Evolutionary conservation across 2,113 vertebrate genomes (phyloP).

Genomic region (Myotis lucifugus): DNA sequence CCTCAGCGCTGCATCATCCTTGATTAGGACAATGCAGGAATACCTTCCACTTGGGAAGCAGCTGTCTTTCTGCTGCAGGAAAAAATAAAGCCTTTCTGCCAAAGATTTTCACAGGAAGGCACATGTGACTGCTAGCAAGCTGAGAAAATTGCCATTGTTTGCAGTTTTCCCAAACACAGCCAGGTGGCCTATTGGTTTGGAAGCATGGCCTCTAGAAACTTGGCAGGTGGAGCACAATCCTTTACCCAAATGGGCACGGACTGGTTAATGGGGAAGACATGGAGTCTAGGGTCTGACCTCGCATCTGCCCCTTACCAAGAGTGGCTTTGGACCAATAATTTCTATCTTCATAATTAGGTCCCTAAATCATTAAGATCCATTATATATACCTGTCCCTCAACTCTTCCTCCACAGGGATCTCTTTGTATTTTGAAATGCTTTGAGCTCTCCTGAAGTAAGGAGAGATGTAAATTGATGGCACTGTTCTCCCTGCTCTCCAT

Average conservation of each 20-base stretch:
- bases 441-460: not conserved
- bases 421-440: not conserved
- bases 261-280: not conserved
- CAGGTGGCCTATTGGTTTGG: not conserved
- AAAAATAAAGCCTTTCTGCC: not conserved
- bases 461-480: not conserved
- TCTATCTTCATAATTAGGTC: not conserved
- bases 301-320: not conserved
- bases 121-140: not conserved
- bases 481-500: not conserved
- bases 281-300: not conserved
- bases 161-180: not conserved
- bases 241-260: not conserved
- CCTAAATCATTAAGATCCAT: not conserved
- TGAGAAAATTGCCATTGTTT: not conserved
- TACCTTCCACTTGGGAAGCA: not conserved
- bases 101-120: not conserved
- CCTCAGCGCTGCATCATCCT: not conserved
- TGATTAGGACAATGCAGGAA: not conserved
- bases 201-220: not conserved
- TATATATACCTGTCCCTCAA: not conserved
- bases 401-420: not conserved
- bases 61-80: not conserved
- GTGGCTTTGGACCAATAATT: not conserved
- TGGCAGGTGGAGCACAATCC: not conserved